Evolutionary conservation across 2,797 vertebrate genomes (phyloP), one percentile per base, ranked within the genome.

Genomic region (Spondyliosoma cantharus): DNA sequence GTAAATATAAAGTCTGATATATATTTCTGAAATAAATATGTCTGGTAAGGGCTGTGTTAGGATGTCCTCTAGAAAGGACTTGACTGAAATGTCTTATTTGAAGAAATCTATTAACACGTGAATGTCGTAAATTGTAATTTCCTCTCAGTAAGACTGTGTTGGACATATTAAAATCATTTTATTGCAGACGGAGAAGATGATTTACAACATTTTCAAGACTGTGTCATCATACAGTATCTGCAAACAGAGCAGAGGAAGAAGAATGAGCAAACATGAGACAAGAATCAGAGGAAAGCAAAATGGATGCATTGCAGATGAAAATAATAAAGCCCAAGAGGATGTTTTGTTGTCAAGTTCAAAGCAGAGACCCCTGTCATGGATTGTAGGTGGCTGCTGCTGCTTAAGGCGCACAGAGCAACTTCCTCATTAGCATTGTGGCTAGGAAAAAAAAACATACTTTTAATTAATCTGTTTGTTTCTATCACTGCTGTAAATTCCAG

Each of bases 311-410:
- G 80, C 60, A 84, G 82, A 86, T 86, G 65, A 86, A 86, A 83
- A 72, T 76, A 85, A 68, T 9, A 49, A 61, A 82, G 71, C 81
- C 82, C 66, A 24, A 32, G 63, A 84, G 81, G 70, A 88, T 56
- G 78, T 88, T 78, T 86, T 84, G 70, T 85, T 78, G 75, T 87
- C 64, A 74, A 65, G 89, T 88, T 90, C 85, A 88, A 86, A 87
- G 82, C 46, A 16, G 56, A 75, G 67, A 85, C 29, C 56, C 37
- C 63, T 70, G 62, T 78, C 78, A 74, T 77, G 67, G 54, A 81
- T 69, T 32, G 74, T 66, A 86, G 64, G 80, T 79, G 81, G 72
- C 69, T 78, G 48, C 71, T 78, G 48, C 71, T 67, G 69, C 80
- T 87, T 57, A 15, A 78, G 81, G 84, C 80, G 12, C 68, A 82